Conservation (phyloP, 2,888 invertebrate genomes). For the Amphimallon solstitiale region DNA sequence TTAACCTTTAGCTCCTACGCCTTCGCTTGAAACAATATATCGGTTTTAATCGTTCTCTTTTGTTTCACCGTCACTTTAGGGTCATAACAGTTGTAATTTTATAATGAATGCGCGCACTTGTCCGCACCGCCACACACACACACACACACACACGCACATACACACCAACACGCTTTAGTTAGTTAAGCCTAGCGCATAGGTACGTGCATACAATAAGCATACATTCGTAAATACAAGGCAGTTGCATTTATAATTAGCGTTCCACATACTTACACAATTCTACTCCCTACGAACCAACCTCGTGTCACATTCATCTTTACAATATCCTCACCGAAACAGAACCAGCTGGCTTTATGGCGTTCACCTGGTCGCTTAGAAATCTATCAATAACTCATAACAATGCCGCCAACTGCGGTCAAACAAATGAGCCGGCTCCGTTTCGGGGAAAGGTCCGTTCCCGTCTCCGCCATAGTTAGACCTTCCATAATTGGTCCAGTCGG, state of each 20-base stretch:
- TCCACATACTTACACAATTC: conserved; percentile 10
- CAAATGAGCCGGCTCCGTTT: conserved; percentile 24
- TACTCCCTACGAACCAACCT: not conserved
- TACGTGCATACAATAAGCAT: not conserved
- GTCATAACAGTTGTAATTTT: conserved; percentile 17
- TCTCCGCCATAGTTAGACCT: conserved; percentile 11
- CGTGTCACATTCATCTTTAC: conserved; percentile 14
- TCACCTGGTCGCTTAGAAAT: conserved; percentile 24
- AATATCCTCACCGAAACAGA: conserved; percentile 14
- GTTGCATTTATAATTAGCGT: conserved; percentile 28
- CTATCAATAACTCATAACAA: conserved; percentile 37
- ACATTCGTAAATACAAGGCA: conserved; percentile 2
- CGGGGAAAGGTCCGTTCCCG: conserved; percentile 9
- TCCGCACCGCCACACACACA: conserved; percentile 3
- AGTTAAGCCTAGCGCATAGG: too few species aligned
- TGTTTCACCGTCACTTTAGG: conserved; percentile 16
- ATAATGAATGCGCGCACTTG: conserved; percentile 32
- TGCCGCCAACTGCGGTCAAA: conserved; percentile 30
- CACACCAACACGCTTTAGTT: not conserved
- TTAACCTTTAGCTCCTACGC: conserved; percentile 21
- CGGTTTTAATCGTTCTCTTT: conserved; percentile 10
- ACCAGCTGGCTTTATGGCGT: conserved; percentile 29
- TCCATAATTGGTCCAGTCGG: conserved; percentile 33
- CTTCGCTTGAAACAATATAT: conserved; percentile 1
- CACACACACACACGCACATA: not conserved